phyloP scores from a whole-genome alignment of 2,797 vertebrate genomes.

The Monodelphis domestica region DNA sequence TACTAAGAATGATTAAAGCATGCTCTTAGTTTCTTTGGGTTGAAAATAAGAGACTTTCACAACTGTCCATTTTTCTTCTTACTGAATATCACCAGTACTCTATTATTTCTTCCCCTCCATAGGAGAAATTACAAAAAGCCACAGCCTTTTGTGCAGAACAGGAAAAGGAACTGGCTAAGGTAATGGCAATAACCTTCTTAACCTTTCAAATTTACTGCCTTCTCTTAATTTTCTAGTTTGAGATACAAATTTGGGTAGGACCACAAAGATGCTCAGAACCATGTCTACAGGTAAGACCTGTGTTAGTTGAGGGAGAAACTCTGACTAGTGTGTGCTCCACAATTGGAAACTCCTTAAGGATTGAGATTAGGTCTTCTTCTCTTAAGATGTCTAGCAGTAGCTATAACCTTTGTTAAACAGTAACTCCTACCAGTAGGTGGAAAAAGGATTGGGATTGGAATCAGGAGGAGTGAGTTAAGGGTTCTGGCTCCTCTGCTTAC shows the following conservation, averaged over 20 bases:
- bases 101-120: not conserved
- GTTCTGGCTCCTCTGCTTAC: not conserved
- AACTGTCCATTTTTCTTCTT: not conserved
- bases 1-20: not conserved
- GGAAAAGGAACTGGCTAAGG: slow-evolving; percentile 63
- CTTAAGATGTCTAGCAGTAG: not conserved
- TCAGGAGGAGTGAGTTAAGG: not conserved
- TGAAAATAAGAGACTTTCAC: not conserved
- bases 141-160: slow-evolving; percentile 47
- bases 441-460: not conserved
- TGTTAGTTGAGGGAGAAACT: not conserved
- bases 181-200: slow-evolving; percentile 3
- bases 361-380: not conserved
- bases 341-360: not conserved
- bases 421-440: not conserved
- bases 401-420: not conserved
- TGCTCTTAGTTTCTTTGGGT: not conserved
- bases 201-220: not conserved
- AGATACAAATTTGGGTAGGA: not conserved
- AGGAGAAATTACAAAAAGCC: slow-evolving; percentile 61
- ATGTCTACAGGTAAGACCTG: not conserved
- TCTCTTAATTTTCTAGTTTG: not conserved
- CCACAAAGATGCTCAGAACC: not conserved
- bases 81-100: not conserved
- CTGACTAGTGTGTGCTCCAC: not conserved